phyloP scores from a whole-genome alignment of 2,113 vertebrate species.

The Chunga burmeisteri region DNA sequence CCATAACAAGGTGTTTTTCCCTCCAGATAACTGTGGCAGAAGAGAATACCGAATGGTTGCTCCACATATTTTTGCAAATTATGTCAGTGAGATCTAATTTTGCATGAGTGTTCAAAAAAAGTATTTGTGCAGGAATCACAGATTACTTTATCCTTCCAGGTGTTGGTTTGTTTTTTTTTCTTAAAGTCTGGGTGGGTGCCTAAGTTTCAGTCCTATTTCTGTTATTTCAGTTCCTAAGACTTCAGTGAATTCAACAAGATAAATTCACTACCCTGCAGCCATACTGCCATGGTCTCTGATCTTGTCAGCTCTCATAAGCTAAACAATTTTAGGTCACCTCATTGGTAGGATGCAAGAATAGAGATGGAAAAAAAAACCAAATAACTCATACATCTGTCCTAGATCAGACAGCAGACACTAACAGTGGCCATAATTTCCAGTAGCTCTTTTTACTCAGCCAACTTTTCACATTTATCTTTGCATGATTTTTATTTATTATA shows the following conservation, averaged over 20 bases:
- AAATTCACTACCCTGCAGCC: slow-evolving; percentile 35
- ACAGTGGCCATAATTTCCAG: not conserved
- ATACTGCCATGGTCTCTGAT: slow-evolving; percentile 41
- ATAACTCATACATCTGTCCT: not conserved
- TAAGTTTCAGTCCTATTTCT: not conserved
- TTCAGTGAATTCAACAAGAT: slow-evolving; percentile 44
- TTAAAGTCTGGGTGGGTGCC: not conserved
- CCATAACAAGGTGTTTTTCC: not conserved
- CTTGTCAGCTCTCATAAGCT: slow-evolving; percentile 61
- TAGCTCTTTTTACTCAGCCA: not conserved
- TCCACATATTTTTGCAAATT: not conserved
- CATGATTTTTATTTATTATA: not conserved
- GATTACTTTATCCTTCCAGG: not conserved
- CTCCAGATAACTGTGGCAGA: not conserved
- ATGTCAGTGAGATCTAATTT: not conserved
- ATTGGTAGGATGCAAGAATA: not conserved
- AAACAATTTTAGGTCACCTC: slow-evolving; percentile 23
- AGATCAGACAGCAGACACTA: not conserved
- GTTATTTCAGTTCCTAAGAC: slow-evolving; percentile 17
- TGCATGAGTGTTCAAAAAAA: not conserved
- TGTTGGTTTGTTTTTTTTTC: not conserved
- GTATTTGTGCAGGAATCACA: not conserved
- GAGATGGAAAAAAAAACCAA: not conserved
- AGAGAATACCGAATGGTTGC: not conserved
- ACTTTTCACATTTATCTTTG: not conserved